Evolutionary conservation across 2,113 vertebrate genomes (phyloP), one percentile per base, ranked within the genome.

Genomic region (Rynchops niger): DNA sequence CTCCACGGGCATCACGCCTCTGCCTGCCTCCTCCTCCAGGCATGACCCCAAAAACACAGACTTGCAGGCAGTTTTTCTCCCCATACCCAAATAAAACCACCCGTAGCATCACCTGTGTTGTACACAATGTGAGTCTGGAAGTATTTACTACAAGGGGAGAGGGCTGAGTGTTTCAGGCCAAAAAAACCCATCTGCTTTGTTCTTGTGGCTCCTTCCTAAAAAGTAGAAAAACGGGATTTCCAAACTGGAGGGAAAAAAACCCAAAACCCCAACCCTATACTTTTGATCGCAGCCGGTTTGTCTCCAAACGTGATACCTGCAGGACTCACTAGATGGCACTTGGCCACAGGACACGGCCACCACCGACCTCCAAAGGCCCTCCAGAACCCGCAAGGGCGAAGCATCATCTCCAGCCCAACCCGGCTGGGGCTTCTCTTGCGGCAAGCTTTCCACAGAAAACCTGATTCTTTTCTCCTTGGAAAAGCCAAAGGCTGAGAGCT

Each of bases 391-490:
- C 50, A 30, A 45, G 52, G 42, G 5, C 25, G 2, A 80, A 59
- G 66, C 27, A 30, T 29, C 22, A 1, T 3, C 65, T 42, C 43
- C 56, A 63, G 34, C 55, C 15, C 55, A 4, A 4, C 0, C 0
- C 65, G 30, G 5, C 36, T 49, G 2, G 1, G 16, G 17, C 45
- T 61, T 22, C 26, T 17, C 19, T 49, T 4, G 34, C 5, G 19
- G 6, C 42, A 18, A 52, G n/a, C 6, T 71, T 70, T 29, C 18
- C 23, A 20, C 0, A 1, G 18, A 27, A 79, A 62, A 22, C 9
- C 1, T 3, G 6, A 14, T 4, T 40, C n/a, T 36, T 36, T 58
- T 18, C n/a, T 22, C 29, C 55, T 66, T 13, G 76, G 7, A 13
- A 59, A 73, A 84, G 45, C 36, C 50, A 56, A 55, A 14, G 27